Evolutionary conservation across 2,113 vertebrate species (phyloP), one percentile per base, ranked within the genome.

Genomic region (Solenodon paradoxus): DNA sequence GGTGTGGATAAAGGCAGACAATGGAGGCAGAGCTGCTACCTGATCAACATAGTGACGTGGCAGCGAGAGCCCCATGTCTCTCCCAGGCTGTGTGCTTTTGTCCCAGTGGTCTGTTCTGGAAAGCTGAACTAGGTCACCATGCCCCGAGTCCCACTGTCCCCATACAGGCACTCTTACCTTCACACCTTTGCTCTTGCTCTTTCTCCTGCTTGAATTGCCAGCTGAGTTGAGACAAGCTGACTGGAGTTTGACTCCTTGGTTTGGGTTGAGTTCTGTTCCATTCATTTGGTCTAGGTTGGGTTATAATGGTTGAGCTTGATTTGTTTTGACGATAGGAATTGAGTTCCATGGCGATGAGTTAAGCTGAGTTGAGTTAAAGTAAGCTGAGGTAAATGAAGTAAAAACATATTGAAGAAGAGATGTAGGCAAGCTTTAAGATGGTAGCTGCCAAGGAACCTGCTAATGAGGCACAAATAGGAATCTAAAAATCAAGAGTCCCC

Each of bases 81-180:
- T 30, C 40, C 55, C 40, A 8, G 0, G 38, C 30, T 17, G 26
- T 42, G 20, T 26, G 32, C 15, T 63, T 92, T 32, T 49, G 12
- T 20, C 9, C 12, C 24, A 12, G 16, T 7, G 7, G 42, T 8
- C 19, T 30, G 10, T 24, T 45, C 19, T 19, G 55, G 83, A n/a
- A 69, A 74, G 51, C 64, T 47, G n/a, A 13, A 84, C 3, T 3
- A 40, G 63, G 24, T 61, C 22, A 32, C 45, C 3, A n/a, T 4
- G 2, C 17, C 19, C 28, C 12, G 26, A 0, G 6, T 6, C 45
- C 45, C 35, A 0, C 35, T 13, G 2, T 5, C 20, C n/a, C 53
- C 32, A 0, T 3, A 40, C 85, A 55, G 47, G 8, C 26, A 42
- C 2, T 35, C 77, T 8, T 1, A n/a, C 51, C 35, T 17, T 63